Percentiles rank a stretch among this genome's conserved stretches.
Evolutionary conservation across 2,797 vertebrate species (phyloP).

Genomic region (Synanceia verrucosa): DNA sequence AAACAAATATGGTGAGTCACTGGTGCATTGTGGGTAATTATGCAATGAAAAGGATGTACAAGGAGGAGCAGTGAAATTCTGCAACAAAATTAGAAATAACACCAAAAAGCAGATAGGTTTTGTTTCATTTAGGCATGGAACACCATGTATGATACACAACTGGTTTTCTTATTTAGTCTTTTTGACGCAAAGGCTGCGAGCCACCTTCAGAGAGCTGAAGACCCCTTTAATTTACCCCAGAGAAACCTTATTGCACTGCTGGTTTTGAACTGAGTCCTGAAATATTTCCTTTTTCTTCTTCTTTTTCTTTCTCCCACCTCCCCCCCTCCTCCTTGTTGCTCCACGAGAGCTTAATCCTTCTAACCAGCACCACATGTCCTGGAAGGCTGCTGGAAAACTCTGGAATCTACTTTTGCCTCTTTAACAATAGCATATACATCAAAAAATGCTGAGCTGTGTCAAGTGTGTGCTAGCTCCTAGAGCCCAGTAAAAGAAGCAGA

Average conservation of each 20-base stretch:
- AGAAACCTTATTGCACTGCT: slow-evolving; percentile 75
- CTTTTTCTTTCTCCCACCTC: neutral
- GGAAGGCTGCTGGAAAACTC: slow-evolving; percentile 77
- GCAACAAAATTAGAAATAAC: slow-evolving; percentile 40
- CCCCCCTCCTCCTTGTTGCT: slow-evolving; percentile 54
- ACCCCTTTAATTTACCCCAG: slow-evolving; percentile 72
- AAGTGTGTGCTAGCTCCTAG: slow-evolving; percentile 61
- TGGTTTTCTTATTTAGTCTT: slow-evolving; percentile 54
- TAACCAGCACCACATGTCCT: slow-evolving; percentile 83
- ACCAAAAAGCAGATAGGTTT: slow-evolving; percentile 34
- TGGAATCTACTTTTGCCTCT: slow-evolving; percentile 75
- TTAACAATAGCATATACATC: slow-evolving; percentile 78
- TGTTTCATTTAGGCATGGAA: slow-evolving; percentile 45
- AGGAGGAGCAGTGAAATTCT: slow-evolving; percentile 11
- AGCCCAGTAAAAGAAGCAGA: slow-evolving; percentile 22
- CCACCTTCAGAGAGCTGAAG: slow-evolving; percentile 65
- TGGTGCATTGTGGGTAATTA: slow-evolving; percentile 47
- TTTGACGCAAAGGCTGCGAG: slow-evolving; percentile 58
- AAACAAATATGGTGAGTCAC: slow-evolving; percentile 33
- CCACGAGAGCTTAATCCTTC: slow-evolving; percentile 75
- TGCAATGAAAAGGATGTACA: slow-evolving; percentile 20
- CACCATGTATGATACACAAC: slow-evolving; percentile 31
- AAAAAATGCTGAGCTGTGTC: slow-evolving; percentile 58
- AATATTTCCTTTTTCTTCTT: slow-evolving; percentile 67
- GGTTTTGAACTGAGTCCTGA: slow-evolving; percentile 73